Evolutionary conservation across 2,888 invertebrate species (phyloP), one percentile per base, ranked within the genome.

Genomic region (Andricus curvator): DNA sequence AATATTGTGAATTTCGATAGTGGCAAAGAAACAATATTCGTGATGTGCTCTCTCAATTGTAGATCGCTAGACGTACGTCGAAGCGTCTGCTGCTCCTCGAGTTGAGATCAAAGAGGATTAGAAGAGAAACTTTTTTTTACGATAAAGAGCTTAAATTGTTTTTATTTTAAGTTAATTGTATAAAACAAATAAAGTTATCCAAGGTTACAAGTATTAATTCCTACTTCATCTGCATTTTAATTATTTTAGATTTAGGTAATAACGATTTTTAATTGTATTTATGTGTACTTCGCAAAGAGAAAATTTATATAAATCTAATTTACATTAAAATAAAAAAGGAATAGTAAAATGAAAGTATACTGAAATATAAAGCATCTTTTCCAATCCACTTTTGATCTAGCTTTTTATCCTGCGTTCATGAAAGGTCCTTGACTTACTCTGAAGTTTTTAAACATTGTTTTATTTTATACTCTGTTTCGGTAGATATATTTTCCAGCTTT

Each of bases 41-140:
- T 37, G 56, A 60, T 74, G 20, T 74, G 33, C 33, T 56, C 48
- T 74, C 29, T 48, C 6, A 68, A 44, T 5, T 70, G 51, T 48
- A 70, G 51, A 74, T 74, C 56, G 70, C 51, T 70, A 29, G n/a
- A 44, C 41, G 15, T 33, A 51, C 6, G 44, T 68, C 48, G n/a
- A 48, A 33, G 29, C 29, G 51, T 74, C 56, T 56, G 20, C 33
- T 74, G 56, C 74, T 74, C n/a, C 56, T 74, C 22, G 56, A 74
- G n/a, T n/a, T 33, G 37, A 74, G 20, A 70, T 70, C 51, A 74
- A 56, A 74, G 70, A 70, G 70, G 70, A 70, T 70, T 51, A 48
- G 48, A 70, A 29, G 29, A 51, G 74, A 74, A 13, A 51, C 51
- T 74, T 25, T 48, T 60, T 11, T 22, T 60, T 22, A 60, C 22